phyloP scores from a whole-genome alignment of 1,140 invertebrate species.

The Campoletis sonorensis region DNA sequence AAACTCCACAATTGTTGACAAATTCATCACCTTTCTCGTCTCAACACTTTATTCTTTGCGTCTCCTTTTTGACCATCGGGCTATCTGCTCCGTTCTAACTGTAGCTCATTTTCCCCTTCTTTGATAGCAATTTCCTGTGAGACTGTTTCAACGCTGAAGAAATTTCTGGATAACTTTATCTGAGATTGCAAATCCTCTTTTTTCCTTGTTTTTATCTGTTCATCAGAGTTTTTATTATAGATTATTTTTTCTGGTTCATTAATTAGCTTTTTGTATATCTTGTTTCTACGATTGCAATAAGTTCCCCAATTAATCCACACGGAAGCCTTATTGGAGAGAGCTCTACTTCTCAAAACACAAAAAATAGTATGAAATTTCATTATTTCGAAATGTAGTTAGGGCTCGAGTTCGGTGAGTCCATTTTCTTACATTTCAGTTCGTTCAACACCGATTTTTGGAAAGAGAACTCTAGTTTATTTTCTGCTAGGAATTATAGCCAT shows the following conservation, averaged over 20 bases:
- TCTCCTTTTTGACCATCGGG: not conserved
- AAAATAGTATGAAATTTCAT: slow-evolving; percentile 40
- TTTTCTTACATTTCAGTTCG: too few species aligned
- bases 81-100: slow-evolving; percentile 19
- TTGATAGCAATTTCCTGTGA: slow-evolving; percentile 15
- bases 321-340: too few species aligned
- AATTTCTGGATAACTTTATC: slow-evolving; percentile 43
- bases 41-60: not conserved
- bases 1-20: slow-evolving; percentile 11
- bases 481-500: not conserved
- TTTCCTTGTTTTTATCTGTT: not conserved
- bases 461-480: not conserved
- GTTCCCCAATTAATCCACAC: too few species aligned
- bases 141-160: slow-evolving; percentile 26
- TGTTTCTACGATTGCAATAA: too few species aligned
- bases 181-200: not conserved
- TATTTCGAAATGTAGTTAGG: slow-evolving; percentile 1
- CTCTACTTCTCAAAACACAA: not conserved
- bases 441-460: too few species aligned
- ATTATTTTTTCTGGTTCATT: not conserved
- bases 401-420: not conserved
- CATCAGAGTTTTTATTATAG: not conserved
- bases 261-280: not conserved
- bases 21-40: slow-evolving; percentile 1
- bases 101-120: not conserved